Base-by-base conservation (phyloP, 2,113 vertebrate species). In the Mastomys coucha region DNA sequence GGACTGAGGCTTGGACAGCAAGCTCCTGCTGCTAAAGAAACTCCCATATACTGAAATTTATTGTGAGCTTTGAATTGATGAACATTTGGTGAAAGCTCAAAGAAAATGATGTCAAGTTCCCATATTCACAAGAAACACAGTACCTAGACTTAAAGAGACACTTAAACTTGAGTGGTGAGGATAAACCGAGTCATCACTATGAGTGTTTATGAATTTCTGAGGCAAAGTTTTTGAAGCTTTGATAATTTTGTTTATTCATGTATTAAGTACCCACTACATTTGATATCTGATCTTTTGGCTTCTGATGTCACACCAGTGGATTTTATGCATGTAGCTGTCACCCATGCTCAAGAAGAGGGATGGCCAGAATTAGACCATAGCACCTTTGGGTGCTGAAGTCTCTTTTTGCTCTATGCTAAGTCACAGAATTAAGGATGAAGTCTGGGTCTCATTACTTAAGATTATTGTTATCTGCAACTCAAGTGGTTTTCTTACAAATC, bases 321-420 rank as follows among this genome's bases (percentile, higher is more conserved):
- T 42, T 36, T 51, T 7, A 1, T 12, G 0, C 49, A 0, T 11
- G 19, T 4, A 2, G 11, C 0, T 12, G 42, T 39, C 63, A 4
- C 7, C 0, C 36, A 39, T 31, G 14, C 4, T 17, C 0, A 0
- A 6, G 28, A 73, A 13, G 12, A 51, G 11, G 28, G 1, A 0
- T 13, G 24, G 0, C 0, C 3, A 7, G 51, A 63, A n/a, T 9
- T 36, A 7, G 45, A 7, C 11, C 65, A 58, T 26, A 33, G 28
- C 51, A 0, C 19, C 7, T 12, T 51, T 36, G 0, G 0, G n/a
- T 80, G 26, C 39, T 1, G 2, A 67, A 67, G 19, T 0, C 10
- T 0, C 19, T 5, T 14, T 36, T 0, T 33, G 56, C 20, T 84
- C 80, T 33, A 0, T 1, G 2, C 36, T 49, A 31, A 7, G 0